phyloP scores from a whole-genome alignment of 2,888 invertebrate genomes.

The Apamea anceps region DNA sequence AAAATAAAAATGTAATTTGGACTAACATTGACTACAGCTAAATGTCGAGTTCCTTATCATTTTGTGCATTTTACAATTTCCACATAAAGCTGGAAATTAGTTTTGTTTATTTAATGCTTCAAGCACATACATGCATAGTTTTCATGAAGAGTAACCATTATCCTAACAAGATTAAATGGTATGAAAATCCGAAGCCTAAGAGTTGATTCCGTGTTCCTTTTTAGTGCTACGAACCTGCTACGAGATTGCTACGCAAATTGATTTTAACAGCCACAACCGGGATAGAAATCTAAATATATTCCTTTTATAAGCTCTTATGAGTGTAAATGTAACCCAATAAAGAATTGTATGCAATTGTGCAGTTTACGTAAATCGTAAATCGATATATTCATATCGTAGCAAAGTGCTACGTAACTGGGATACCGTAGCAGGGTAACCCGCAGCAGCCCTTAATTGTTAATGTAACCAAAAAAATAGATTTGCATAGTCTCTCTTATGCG shows the following conservation, averaged over 20 bases:
- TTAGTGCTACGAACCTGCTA: neutral
- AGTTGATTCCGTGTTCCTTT: neutral
- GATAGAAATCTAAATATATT: neutral
- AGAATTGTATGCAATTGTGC: neutral
- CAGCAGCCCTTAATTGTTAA: neutral
- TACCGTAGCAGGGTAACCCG: constrained; percentile 23
- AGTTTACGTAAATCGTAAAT: neutral
- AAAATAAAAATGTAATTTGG: neutral
- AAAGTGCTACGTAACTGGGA: constrained; percentile 14
- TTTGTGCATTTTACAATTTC: neutral
- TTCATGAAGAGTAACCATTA: neutral
- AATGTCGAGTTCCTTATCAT: neutral
- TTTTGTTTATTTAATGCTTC: no score
- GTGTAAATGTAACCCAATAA: neutral
- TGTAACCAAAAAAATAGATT: neutral
- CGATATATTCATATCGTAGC: constrained; percentile 7
- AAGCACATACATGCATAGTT: neutral
- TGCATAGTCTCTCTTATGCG: neutral
- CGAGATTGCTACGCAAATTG: neutral
- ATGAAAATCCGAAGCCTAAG: neutral
- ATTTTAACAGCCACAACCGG: neutral
- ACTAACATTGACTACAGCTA: neutral
- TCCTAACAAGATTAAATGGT: neutral
- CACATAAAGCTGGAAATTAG: neutral
- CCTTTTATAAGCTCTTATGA: neutral